These are phyloP conservation scores for Zeugodacus cucurbitae DNA, from an alignment of 1,140 invertebrate species.

Conservation along the genomic window DNA sequence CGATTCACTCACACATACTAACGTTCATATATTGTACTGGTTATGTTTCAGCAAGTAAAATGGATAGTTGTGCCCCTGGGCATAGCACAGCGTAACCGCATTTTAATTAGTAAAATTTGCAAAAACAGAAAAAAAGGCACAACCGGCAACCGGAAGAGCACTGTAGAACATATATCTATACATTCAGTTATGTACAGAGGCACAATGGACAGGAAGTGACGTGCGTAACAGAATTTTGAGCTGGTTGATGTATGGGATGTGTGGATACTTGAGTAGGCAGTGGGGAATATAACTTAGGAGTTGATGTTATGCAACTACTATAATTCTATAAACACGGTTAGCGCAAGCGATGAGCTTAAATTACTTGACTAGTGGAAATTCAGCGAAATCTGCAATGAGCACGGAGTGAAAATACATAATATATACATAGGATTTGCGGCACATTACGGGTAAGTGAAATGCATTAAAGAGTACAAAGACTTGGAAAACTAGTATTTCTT, in stretches of 20 bases:
- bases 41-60: not conserved
- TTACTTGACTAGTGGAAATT: not conserved
- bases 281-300: not conserved
- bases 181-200: not conserved
- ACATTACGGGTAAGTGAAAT: not conserved
- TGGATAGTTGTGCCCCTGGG: not conserved
- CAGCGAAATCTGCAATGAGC: not conserved
- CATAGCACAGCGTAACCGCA: slow-evolving; percentile 7
- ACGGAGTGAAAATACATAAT: not conserved
- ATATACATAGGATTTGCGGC: not conserved
- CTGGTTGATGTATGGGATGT: not conserved
- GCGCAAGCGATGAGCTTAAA: not conserved
- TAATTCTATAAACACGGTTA: not conserved
- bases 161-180: not conserved
- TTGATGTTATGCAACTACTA: not conserved
- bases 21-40: not conserved
- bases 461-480: too few relatives aligned
- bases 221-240: not conserved
- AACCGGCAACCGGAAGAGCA: not conserved
- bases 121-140: slow-evolving; percentile 32
- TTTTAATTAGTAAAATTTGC: slow-evolving; percentile 38
- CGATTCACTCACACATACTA: not conserved
- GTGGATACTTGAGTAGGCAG: not conserved
- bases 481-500: not conserved
- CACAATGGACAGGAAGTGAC: not conserved